Conservation (phyloP, 2,888 invertebrate species). For the Trichopria drosophilae region DNA sequence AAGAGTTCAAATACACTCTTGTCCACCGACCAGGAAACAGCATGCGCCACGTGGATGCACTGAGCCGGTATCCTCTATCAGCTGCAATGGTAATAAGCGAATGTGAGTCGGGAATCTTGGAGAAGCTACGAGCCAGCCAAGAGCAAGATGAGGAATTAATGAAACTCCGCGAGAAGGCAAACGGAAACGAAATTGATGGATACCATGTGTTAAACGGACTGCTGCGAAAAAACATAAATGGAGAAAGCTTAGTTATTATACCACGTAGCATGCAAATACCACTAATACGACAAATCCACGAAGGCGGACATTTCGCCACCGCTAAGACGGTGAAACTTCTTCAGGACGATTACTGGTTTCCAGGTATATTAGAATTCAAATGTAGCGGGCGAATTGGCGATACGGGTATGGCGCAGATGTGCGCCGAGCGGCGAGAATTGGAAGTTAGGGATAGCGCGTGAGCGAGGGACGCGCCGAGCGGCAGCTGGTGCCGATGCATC, state of each 20-base stretch:
- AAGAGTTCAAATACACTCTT: constrained; percentile 36
- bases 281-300: constrained; percentile 20
- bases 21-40: constrained; percentile 34
- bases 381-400: too few species aligned
- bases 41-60: constrained; percentile 39
- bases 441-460: too few species aligned
- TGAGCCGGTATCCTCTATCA: constrained; percentile 37
- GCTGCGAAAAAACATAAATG: constrained; percentile 19
- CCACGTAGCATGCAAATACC: constrained; percentile 13
- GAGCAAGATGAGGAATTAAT: too few species aligned
- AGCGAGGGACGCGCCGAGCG: too few species aligned
- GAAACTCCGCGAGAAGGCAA: constrained; percentile 14
- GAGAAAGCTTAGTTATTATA: constrained; percentile 16
- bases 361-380: too few species aligned
- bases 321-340: constrained; percentile 16
- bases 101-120: constrained; percentile 19
- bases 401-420: too few species aligned
- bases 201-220: constrained; percentile 13
- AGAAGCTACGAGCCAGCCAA: constrained; percentile 20
- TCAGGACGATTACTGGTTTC: constrained; percentile 19
- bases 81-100: constrained; percentile 13
- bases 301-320: constrained; percentile 17
- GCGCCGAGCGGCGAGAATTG: too few species aligned
- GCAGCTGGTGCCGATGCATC: too few species aligned
- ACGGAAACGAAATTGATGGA: constrained; percentile 5